Conservation (phyloP, 2,797 vertebrate genomes). For the Syncerus caffer region DNA sequence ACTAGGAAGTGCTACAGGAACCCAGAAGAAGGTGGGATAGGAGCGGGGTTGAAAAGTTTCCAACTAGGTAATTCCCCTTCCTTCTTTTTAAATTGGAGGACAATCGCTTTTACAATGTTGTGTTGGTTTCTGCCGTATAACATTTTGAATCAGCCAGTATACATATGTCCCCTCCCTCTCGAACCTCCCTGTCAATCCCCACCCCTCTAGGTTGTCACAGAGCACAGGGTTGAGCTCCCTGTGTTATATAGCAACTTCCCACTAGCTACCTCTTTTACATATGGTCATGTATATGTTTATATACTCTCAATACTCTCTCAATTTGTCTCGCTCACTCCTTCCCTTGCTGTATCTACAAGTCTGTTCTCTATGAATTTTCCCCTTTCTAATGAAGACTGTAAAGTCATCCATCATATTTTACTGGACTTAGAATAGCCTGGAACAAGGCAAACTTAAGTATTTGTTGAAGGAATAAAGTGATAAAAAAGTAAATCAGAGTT, state of each 20-base stretch:
- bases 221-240: background rate
- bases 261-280: background rate
- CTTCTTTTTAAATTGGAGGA: background rate
- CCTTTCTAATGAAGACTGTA: background rate
- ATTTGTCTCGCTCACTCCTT: background rate
- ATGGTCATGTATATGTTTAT: background rate
- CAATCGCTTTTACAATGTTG: background rate
- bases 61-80: background rate
- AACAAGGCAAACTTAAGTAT: background rate
- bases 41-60: background rate
- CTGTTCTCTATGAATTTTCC: background rate
- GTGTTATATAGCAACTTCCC: background rate
- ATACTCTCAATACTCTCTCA: background rate
- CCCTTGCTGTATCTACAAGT: background rate
- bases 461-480: slow-evolving; percentile 14
- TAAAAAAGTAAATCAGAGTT: background rate
- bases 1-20: background rate
- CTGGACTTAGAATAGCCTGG: background rate
- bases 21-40: background rate
- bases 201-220: background rate
- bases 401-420: background rate
- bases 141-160: background rate
- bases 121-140: background rate
- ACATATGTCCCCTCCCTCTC: background rate
- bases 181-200: background rate